phyloP scores from a whole-genome alignment of 2,797 vertebrate genomes.

The Pangasius djambal region DNA sequence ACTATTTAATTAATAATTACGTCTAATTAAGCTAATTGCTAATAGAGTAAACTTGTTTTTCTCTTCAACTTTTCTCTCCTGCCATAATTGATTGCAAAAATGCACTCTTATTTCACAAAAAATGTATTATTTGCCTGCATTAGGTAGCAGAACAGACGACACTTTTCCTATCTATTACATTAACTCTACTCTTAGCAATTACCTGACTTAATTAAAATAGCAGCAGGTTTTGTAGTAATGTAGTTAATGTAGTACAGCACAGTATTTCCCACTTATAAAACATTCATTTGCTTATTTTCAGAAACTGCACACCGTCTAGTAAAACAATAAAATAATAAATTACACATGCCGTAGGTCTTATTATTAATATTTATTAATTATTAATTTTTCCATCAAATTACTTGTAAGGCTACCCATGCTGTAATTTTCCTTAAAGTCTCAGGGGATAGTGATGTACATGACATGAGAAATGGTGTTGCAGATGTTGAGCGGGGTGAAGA shows the following conservation, averaged over 20 bases:
- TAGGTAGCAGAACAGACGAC: neutral
- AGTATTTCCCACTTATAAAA: neutral
- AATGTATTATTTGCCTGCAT: neutral
- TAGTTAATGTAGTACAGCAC: no score
- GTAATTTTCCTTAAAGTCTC: neutral
- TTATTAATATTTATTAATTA: no score
- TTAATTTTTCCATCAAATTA: no score
- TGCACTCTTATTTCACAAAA: neutral
- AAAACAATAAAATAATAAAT: neutral
- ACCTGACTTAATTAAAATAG: neutral
- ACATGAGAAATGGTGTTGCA: no score
- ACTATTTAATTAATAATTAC: neutral
- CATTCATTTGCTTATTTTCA: neutral
- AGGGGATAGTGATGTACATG: no score
- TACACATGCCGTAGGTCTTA: no score
- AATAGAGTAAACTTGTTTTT: neutral
- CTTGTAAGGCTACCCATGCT: no score
- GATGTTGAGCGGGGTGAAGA: neutral
- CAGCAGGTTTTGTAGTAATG: neutral
- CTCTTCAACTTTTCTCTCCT: neutral
- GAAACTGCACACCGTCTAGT: neutral
- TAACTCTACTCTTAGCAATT: neutral
- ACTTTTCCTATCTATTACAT: neutral
- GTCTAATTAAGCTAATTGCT: neutral
- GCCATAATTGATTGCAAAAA: neutral